Evolutionary conservation across 1,140 invertebrate species (phyloP), one percentile per base, ranked within the genome.

Genomic region (Pseudoatta argentina): DNA sequence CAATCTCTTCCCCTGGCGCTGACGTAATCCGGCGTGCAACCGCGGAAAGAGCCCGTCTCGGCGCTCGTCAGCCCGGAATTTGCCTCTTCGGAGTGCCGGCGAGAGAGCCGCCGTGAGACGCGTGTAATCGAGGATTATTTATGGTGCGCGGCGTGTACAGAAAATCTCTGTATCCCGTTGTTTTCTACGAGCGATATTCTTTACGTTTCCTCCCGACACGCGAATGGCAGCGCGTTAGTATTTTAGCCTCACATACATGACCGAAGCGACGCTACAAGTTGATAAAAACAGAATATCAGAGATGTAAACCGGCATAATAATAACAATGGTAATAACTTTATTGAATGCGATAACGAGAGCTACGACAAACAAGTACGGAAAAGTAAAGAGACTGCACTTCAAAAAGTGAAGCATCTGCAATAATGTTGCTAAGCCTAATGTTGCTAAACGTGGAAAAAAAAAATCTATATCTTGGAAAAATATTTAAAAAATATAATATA

Each of bases 41-140:
- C 51, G 72, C 81, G 81, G 81, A 55, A 87, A 87, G 81, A 76
- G 79, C 63, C 30, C 81, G 64, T 86, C 78, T 85, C 67, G 57
- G 34, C 53, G 39, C 63, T 89, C 81, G 76, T 78, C 78, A 87
- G 73, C 71, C 64, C 88, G 72, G 82, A 75, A 75, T 85, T 85
- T 53, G 24, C 61, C 82, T 78, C 73, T 66, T 66, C 55, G 55
- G 69, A 30, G 24, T 48, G n/a, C 66, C 24, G 69, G 14, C 77
- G 39, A 51, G 24, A 83, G 79, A 83, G 79, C 55, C 66, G 39
- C 39, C 79, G 79, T 61, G 79, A 73, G 79, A 83, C 39, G 79
- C 79, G 79, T 73, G 79, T 75, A 83, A 75, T 83, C 79, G 79
- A 83, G 79, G 55, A 83, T 83, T 83, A 83, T 83, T 83, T 83